These are phyloP conservation scores for Pantherophis vulpinus DNA, from an alignment of 2,797 vertebrate genomes.

Conservation along the genomic window DNA sequence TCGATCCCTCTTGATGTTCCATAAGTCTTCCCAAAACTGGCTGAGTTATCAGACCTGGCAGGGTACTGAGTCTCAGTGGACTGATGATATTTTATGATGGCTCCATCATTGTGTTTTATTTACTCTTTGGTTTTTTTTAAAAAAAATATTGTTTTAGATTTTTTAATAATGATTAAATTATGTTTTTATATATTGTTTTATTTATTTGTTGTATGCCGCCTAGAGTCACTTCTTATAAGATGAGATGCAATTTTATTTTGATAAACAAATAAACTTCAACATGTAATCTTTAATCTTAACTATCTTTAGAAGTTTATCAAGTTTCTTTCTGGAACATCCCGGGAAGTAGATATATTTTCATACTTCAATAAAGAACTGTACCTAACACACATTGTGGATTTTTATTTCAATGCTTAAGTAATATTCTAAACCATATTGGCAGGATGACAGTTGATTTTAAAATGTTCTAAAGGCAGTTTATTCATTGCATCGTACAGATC, in stretches of 20 bases:
- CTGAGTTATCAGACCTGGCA: not conserved
- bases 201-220: too few relatives aligned
- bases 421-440: not conserved
- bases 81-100: not conserved
- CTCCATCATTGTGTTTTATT: not conserved
- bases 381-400: not conserved
- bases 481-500: not conserved
- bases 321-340: not conserved
- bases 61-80: not conserved
- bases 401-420: not conserved
- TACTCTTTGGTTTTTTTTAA: not conserved
- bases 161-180: not conserved
- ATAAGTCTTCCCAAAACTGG: not conserved
- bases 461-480: not conserved
- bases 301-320: not conserved
- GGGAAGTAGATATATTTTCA: not conserved
- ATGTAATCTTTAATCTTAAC: not conserved
- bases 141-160: not conserved
- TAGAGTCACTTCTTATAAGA: not conserved
- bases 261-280: not conserved
- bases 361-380: not conserved
- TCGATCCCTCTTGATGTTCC: not conserved
- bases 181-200: too few relatives aligned
- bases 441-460: not conserved
- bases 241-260: not conserved